A percentile compares a stretch with the other conserved stretches of the same genome.
These are phyloP conservation scores for Brachirus orientalis DNA, from an alignment of 2,113 vertebrate genomes.

Conservation along the genomic window DNA sequence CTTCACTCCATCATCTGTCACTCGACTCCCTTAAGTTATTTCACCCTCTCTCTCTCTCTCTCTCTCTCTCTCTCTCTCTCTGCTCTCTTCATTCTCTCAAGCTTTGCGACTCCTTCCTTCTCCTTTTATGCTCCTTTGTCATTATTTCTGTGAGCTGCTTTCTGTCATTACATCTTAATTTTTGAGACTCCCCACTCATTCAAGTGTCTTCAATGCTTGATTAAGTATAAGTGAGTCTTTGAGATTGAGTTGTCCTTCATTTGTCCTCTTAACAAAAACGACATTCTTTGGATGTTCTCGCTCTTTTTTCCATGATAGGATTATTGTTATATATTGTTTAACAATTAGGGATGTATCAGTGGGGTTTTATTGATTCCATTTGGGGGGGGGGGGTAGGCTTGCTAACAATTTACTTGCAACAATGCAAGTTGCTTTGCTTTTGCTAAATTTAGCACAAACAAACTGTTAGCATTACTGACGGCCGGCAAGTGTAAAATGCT, in stretches of 20 bases:
- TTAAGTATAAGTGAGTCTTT: neutral
- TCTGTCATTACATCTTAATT: conserved; percentile 28
- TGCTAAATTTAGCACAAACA: too few species aligned
- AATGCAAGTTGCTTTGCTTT: too few species aligned
- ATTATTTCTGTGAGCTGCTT: conserved; percentile 12
- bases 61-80: too few species aligned
- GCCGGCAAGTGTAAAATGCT: too few species aligned
- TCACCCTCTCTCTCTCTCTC: conserved; percentile 25
- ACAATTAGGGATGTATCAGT: too few species aligned
- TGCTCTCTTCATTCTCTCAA: conserved; percentile 24
- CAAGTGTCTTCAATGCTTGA: neutral
- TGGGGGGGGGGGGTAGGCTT: too few species aligned
- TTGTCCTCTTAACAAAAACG: conserved; percentile 10
- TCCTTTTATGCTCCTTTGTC: conserved; percentile 28
- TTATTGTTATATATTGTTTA: too few species aligned
- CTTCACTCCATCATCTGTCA: conserved; percentile 41
- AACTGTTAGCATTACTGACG: too few species aligned
- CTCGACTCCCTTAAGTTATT: conserved; percentile 47
- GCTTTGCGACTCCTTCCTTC: conserved; percentile 24
- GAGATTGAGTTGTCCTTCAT: conserved; percentile 21
- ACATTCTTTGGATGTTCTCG: neutral
- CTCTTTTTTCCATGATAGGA: too few species aligned
- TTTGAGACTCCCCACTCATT: conserved; percentile 13
- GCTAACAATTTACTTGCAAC: too few species aligned
- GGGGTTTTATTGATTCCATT: too few species aligned